Base-by-base conservation (phyloP, 2,888 invertebrate genomes). In the Plusia festucae region DNA sequence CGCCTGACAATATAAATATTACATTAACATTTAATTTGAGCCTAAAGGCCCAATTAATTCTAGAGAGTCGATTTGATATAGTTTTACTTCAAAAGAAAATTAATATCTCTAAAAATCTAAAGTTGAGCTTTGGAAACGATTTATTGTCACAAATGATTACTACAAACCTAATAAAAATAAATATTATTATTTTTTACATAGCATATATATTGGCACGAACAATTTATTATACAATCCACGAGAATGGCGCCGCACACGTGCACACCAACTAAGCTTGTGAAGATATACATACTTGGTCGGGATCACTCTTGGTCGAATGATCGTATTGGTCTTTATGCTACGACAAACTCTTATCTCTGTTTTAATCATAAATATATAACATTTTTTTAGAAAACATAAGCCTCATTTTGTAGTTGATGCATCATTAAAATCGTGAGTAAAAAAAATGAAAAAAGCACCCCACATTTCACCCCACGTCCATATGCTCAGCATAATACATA, bases 91-190 rank as follows among this genome's bases (percentile, higher is more conserved):
- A 54, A 40, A 11, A 18, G n/a, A 22, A 30, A 27, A 64, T 54
- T 22, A 60, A 53, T 51, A 51, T 32, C 34, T 20, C 16, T 57
- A 22, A 15, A 44, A 59, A 53, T 49, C 59, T 65, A 71, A 53
- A 53, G 44, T 75, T 75, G 74, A 75, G 74, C 74, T 53, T 71
- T 60, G 51, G 32, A 62, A 62, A 53, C 32, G 46, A 44, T 62
- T 74, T 75, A 75, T 75, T 75, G 74, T 75, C 76, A 53, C 60
- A 65, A 74, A 74, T 70, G 60, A 59, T 60, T 70, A 62, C 52
- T 60, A 52, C 44, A 15, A 56, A 68, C 54, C 51, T 30, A 44
- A 53, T 6, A 18, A 46, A 59, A 59, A 40, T 20, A 34, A 32
- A 30, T 34, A 11, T n/a, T 16, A 16, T 22, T 22, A 13, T 0